Evolutionary conservation across 2,888 invertebrate genomes (phyloP), one percentile per base, ranked within the genome.

Genomic region (Sympetrum striolatum): DNA sequence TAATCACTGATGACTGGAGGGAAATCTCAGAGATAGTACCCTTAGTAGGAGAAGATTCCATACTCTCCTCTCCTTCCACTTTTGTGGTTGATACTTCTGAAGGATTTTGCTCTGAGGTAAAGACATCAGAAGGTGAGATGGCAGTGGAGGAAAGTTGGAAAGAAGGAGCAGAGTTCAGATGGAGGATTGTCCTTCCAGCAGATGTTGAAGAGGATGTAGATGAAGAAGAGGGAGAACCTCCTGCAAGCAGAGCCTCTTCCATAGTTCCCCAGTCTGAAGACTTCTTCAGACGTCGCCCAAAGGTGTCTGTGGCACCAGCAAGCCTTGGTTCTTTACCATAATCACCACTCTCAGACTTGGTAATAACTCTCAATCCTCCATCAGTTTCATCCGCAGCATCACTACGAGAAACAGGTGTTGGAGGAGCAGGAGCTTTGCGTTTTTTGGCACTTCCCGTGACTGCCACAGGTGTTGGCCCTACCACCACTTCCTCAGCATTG

Each of bases 191-290:
- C 37, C 86, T 86, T 64, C 86, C 86, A 31, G 86, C 86, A 22
- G 86, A 86, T 3, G 86, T 86, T 37, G 86, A 86, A 2, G 86
- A 86, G 37, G 86, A 86, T 6, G 86, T 37, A 2, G 86, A 86
- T 2, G 86, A 86, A 2, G 86, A 86, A 14, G 86, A 86, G 1
- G 86, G 86, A 60, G 86, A 86, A 60, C 60, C 86, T 18, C 86
- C 86, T 31, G 86, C 86, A 35, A 96, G 95, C 44, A 96, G 96
- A n/a, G 96, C 97, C 92, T 97, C 97, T 93, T 97, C 96, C 92
- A 97, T 94, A 91, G 96, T 97, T 3, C 96, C 97, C 95, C 97
- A 97, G 92, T 97, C 96, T 6, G 96, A 96, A 0, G 95, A 96
- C 92, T 97, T 97, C 93, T 97, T 97, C 90, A 97, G 93, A 90